These are phyloP conservation scores for Lontra canadensis DNA, from an alignment of 2,113 vertebrate species.

Conservation along the genomic window DNA sequence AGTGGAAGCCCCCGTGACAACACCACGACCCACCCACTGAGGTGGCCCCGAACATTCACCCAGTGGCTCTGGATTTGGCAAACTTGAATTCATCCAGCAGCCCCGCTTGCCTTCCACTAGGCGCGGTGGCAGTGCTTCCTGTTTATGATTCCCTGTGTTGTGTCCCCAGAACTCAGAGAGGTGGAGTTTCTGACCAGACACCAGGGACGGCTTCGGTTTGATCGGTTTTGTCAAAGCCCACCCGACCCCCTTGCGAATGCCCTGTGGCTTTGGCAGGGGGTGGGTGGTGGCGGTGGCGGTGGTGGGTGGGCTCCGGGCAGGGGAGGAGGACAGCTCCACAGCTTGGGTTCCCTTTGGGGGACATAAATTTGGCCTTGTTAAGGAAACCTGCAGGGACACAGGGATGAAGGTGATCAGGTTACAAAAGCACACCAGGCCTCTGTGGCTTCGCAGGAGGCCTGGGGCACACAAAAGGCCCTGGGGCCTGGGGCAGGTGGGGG, in stretches of 20 bases:
- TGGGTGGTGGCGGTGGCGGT: background rate
- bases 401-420: slow-evolving; percentile 61
- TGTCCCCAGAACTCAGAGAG: slow-evolving; percentile 32
- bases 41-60: background rate
- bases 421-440: slow-evolving; percentile 57
- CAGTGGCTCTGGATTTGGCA: background rate
- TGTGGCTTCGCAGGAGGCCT: background rate
- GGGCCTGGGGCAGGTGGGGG: background rate
- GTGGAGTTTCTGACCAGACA: slow-evolving; percentile 55
- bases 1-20: background rate
- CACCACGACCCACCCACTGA: background rate
- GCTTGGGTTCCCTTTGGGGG: background rate
- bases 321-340: background rate
- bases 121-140: slow-evolving; percentile 54
- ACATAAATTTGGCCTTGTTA: slow-evolving; percentile 53
- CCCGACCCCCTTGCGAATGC: background rate
- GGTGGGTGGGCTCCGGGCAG: background rate
- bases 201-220: background rate
- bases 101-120: background rate
- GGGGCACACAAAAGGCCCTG: slow-evolving; percentile 58
- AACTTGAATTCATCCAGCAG: background rate
- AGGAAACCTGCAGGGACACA: background rate
- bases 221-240: slow-evolving; percentile 36
- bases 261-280: background rate
- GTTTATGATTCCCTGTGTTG: slow-evolving; percentile 40